Evolutionary conservation across 2,113 vertebrate species (phyloP), one percentile per base, ranked within the genome.

Genomic region (Chaenogobius annularis): DNA sequence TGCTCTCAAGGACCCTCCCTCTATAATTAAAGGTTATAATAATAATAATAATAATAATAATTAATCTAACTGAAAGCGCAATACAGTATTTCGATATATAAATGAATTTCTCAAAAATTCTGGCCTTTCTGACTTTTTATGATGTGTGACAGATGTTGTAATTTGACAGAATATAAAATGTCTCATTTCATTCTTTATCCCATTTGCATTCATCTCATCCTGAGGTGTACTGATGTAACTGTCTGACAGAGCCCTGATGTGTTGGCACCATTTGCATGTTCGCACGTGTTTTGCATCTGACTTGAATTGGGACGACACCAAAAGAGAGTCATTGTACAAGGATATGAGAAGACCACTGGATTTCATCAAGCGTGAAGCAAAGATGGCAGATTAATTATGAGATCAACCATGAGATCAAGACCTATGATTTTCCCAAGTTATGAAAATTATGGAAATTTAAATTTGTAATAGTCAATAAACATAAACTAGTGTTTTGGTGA

Each of bases 191-290:
- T 26, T 31, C 14, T 59, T 59, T 15, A 17, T 8, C 17, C 61
- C 35, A 63, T 63, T 40, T 13, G 40, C 19, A 62, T 63, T 43
- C 35, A 63, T 63, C 35, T n/a, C 61, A 20, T 63, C 35, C 35
- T 10, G 61, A 40, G 31, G 35, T 63, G 31, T 43, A n/a, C 61
- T 63, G 61, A 63, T 63, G 61, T 63, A 63, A 63, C 61, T 63
- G 61, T 40, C 61, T 63, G 61, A 63, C 61, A 63, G 35, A 10
- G 31, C 61, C 35, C 61, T 63, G 17, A 20, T n/a, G 61, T 40
- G 61, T 40, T 6, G 35, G 37, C 35, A 4, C 35, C 17, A 20
- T 63, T 63, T 63, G 61, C 61, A 63, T n/a, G 17, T 37, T n/a
- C 35, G 10, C 61, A 13, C 35, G 17, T 63, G 35, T 40, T 63